Conservation (phyloP, 2,797 vertebrate species). For the Typhlichthys eigenmanni region DNA sequence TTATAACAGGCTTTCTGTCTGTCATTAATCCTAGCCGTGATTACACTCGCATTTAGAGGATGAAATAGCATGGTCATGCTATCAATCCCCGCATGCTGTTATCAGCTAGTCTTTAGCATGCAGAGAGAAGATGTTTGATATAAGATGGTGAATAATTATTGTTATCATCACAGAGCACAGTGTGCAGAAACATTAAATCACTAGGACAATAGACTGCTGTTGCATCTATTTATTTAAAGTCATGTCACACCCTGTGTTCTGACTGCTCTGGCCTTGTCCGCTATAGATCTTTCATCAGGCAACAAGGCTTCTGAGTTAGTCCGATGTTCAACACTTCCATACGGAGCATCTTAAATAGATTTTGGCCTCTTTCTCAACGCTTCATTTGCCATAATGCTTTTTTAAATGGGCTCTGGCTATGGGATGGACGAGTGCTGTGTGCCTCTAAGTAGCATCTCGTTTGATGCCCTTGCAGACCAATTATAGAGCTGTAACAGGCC, state of each 20-base stretch:
- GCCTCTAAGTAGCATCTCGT: slow-evolving; percentile 72
- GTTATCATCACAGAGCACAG: not conserved
- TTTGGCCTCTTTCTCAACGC: slow-evolving; percentile 57
- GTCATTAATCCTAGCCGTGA: not conserved
- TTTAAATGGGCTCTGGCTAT: slow-evolving; percentile 62
- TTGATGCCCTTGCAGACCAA: slow-evolving; percentile 75
- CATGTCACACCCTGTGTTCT: slow-evolving; percentile 16
- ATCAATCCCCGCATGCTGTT: not conserved
- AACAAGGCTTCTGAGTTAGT: slow-evolving; percentile 46
- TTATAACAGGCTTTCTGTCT: not conserved
- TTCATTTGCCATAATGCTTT: slow-evolving; percentile 70
- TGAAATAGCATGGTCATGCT: not conserved
- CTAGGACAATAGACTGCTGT: no score
- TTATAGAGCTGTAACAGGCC: slow-evolving; percentile 73
- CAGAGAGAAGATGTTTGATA: not conserved
- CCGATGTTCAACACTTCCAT: slow-evolving; percentile 35
- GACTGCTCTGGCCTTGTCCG: slow-evolving; percentile 24
- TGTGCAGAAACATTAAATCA: no score
- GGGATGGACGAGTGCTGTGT: slow-evolving; percentile 62
- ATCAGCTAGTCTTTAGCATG: not conserved
- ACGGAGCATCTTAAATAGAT: slow-evolving; percentile 48
- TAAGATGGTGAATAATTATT: not conserved
- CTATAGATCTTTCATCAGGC: slow-evolving; percentile 35
- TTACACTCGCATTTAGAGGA: not conserved
- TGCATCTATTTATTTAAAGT: no score